Base-by-base conservation (phyloP, 2,888 invertebrate genomes). In the Adineta ricciae region DNA sequence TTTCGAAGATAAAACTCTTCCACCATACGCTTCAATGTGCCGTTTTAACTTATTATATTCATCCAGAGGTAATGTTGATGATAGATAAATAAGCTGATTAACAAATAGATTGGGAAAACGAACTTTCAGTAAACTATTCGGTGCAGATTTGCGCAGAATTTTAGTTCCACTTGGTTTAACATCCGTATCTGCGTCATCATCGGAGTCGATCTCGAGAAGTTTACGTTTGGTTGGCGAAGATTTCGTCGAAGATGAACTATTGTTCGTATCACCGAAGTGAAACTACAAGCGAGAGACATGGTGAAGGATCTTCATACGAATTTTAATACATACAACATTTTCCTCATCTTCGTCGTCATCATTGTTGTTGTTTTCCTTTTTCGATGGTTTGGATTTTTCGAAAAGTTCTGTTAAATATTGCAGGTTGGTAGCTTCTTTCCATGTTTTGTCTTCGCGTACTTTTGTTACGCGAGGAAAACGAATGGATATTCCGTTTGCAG, bases 401-500 rank as follows among this genome's bases (percentile, higher is more conserved):
- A 83, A 52, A 38, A 83, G 41, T 83, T 50, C 32, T 9, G 32
- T 32, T 19, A 90, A 87, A 41, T 89, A 84, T 14, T 88, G 88
- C 84, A 97, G 91, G 88, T 93, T 93, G 0, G 96, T 97, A 0
- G 96, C 96, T 0, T 94, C 93, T 87, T 94, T 91, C 93, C 95
- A 95, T 86, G 93, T 91, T 91, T 97, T 97, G 89, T 97, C 97
- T 84, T 93, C 91, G 85, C 97, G 92, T 87, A 96, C 89, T 86
- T 90, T 89, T 19, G 91, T 91, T 38, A 97, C 95, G 87, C 97
- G 93, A 0, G 97, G 97, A 91, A 97, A 97, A 84, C 97, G 92
- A 83, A 96, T 95, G 5, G 96, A 96, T 88, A 97, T 96, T 2
- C 96, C 96, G 88, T 94, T 93, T 0, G 96, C 96, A 2, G 96